A percentile compares a stretch with the other conserved stretches of the same genome.
Evolutionary conservation across 1,140 invertebrate genomes (phyloP).

Genomic region (Drosophila pruinosa): DNA sequence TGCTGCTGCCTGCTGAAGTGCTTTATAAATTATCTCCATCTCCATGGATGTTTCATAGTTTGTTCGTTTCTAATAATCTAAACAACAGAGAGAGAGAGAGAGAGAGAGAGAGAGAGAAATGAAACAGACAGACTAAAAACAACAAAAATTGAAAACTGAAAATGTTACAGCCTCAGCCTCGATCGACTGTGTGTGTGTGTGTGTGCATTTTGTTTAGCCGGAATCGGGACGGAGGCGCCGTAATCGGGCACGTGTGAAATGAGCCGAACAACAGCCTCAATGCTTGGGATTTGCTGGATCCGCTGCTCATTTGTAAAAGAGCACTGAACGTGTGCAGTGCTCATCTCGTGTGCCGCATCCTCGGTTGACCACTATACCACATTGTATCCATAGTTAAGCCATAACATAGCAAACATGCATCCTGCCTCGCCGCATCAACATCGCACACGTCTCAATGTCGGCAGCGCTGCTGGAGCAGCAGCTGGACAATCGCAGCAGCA

Average conservation of each 20-base stretch:
- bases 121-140: conserved; percentile 18
- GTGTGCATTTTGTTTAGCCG: conserved; percentile 15
- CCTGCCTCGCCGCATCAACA: conserved; percentile 71
- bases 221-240: conserved; percentile 2
- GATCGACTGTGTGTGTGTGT: conserved; percentile 3
- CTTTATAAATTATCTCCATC: conserved; percentile 73
- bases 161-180: conserved; percentile 13
- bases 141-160: conserved; percentile 21
- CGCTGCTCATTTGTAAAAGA: conserved; percentile 61
- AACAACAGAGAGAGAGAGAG: conserved; percentile 64
- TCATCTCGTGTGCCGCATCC: conserved; percentile 30
- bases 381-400: neutral
- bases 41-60: conserved; percentile 39
- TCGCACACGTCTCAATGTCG: conserved; percentile 59
- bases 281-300: neutral
- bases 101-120: no score
- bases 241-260: conserved; percentile 56
- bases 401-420: conserved; percentile 62
- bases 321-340: conserved; percentile 70
- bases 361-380: conserved; percentile 7
- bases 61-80: conserved; percentile 71
- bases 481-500: conserved; percentile 42
- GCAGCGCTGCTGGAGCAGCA: conserved; percentile 27
- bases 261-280: conserved; percentile 47
- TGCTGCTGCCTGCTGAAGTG: conserved; percentile 46